phyloP scores from a whole-genome alignment of 2,113 vertebrate species.

The Phrynosoma platyrhinos region DNA sequence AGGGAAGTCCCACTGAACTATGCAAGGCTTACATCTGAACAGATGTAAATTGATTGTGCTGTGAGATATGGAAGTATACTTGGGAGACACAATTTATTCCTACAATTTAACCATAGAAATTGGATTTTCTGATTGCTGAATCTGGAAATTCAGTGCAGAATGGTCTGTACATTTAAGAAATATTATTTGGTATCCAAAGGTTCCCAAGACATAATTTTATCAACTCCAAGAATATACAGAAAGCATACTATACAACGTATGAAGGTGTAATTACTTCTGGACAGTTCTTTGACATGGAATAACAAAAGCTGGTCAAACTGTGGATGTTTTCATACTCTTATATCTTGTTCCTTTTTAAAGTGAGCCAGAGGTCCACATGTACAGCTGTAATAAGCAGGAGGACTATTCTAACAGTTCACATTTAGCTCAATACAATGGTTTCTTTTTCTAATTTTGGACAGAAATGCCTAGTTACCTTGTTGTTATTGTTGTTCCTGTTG shows the following conservation, averaged over 20 bases:
- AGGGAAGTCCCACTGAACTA: neutral
- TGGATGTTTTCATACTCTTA: neutral
- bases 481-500: too few relatives aligned
- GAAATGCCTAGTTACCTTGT: too few relatives aligned
- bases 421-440: too few relatives aligned
- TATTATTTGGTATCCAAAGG: neutral
- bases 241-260: neutral
- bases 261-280: neutral
- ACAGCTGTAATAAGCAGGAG: neutral
- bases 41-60: neutral
- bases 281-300: neutral
- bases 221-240: neutral
- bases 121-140: neutral
- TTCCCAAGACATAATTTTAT: neutral
- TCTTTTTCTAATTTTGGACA: too few relatives aligned
- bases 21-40: neutral
- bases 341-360: neutral
- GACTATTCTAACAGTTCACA: neutral
- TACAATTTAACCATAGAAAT: neutral
- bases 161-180: neutral
- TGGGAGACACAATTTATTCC: too few relatives aligned
- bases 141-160: neutral
- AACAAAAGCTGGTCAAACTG: neutral
- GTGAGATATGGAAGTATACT: neutral
- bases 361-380: neutral